Evolutionary conservation across 1,140 invertebrate species (phyloP), one percentile per base, ranked within the genome.

Genomic region (Plectrocnemia conspersa): DNA sequence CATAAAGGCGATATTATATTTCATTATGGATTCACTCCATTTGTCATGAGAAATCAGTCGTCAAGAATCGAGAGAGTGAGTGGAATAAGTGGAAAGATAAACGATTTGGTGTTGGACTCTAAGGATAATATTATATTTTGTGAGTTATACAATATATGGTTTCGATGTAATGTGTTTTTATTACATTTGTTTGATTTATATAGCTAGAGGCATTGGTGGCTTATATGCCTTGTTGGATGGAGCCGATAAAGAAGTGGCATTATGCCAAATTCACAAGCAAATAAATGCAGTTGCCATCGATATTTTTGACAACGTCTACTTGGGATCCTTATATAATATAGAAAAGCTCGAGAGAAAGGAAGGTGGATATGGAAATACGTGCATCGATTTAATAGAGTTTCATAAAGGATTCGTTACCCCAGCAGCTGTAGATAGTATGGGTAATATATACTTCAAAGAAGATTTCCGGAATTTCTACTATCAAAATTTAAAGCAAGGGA

Each of bases 41-140:
- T 25, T 23, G 23, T 25, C 22, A 10, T 48, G 16, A 33, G 22
- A 22, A 32, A 21, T 19, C 27, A 32, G 18, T 13, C 46, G 9
- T 35, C 29, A 11, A n/a, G n/a, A 33, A 11, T 36, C 7, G 46
- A 33, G 16, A 7, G 21, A 18, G 46, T 48, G 24, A 21, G 27
- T 19, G 46, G 46, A 10, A 1, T 48, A 6, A 33, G 6, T 21
- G 5, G 3, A 1, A 19, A 33, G 3, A 48, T 48, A 16, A n/a
- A 33, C 7, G 32, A 32, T 7, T 35, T 48, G n/a, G 46, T 22
- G 1, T 33, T 48, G 5, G 46, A 48, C 18, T 48, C 46, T 1
- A 48, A 48, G 18, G 46, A 48, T 11, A 35, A 33, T 13, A 25
- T 48, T n/a, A 33, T 35, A n/a, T 48, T 48, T 19, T 18, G 46